A percentile compares a stretch with the other conserved stretches of the same genome.
Evolutionary conservation across 2,797 vertebrate species (phyloP).

Genomic region (Loriculus beryllinus): DNA sequence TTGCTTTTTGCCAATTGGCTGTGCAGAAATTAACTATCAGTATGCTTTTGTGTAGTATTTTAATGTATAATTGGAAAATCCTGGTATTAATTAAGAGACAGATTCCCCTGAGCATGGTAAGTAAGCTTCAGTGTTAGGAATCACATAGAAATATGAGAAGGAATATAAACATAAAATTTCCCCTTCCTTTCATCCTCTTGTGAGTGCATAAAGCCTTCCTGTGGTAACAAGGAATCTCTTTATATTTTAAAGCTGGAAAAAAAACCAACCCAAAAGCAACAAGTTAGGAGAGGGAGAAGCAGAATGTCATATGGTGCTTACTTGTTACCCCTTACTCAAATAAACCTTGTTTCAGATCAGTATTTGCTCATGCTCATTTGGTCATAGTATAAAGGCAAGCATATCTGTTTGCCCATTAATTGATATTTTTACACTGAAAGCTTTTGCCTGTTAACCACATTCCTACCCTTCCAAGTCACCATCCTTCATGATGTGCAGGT

Average conservation of each 20-base stretch:
- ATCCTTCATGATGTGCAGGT: background rate
- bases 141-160: background rate
- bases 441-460: background rate
- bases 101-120: background rate
- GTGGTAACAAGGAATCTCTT: background rate
- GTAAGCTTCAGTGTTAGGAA: background rate
- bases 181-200: background rate
- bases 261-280: background rate
- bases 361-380: background rate
- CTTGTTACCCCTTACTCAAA: background rate
- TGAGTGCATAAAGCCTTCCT: background rate
- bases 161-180: rapidly evolving
- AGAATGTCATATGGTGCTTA: background rate
- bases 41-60: background rate
- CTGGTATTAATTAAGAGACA: background rate
- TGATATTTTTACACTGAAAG: background rate
- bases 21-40: background rate
- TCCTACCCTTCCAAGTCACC: background rate
- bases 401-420: background rate
- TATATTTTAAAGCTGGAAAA: background rate
- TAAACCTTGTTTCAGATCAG: background rate
- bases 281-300: background rate
- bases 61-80: background rate
- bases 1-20: background rate
- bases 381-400: background rate